Conservation (phyloP, 2,888 invertebrate species). For the Margaritifera margaritifera region DNA sequence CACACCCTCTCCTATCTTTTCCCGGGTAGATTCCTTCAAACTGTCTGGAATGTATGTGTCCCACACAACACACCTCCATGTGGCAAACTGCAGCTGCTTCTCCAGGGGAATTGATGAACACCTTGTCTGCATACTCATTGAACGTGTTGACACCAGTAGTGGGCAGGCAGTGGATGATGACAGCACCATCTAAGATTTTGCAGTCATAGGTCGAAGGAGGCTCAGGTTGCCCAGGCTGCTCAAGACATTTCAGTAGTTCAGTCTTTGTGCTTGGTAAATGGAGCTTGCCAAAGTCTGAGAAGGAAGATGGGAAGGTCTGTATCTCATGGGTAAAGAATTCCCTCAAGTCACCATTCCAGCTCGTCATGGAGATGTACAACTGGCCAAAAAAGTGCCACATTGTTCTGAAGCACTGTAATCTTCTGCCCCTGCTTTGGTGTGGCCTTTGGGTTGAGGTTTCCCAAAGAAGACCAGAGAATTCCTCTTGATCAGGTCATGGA, state of each 20-base stretch:
- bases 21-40: neutral
- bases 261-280: too few relatives aligned
- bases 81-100: neutral
- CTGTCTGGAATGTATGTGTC: neutral
- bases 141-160: neutral
- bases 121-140: neutral
- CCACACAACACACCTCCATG: neutral
- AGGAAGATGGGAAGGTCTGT: neutral
- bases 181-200: neutral
- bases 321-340: slow-evolving; percentile 23
- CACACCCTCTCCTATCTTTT: neutral
- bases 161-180: neutral
- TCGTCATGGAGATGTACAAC: slow-evolving; percentile 20
- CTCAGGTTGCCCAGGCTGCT: neutral
- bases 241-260: neutral
- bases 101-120: neutral
- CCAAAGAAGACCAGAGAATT: neutral
- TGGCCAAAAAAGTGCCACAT: slow-evolving; percentile 17
- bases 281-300: neutral
- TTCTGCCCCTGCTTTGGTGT: neutral
- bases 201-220: neutral
- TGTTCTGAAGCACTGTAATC: slow-evolving; percentile 8
- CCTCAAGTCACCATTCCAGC: slow-evolving; percentile 4
- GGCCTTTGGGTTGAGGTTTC: neutral
- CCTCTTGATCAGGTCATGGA: neutral